Evolutionary conservation across 1,140 invertebrate species (phyloP), one percentile per base, ranked within the genome.

Genomic region (Metopolophium dirhodum): DNA sequence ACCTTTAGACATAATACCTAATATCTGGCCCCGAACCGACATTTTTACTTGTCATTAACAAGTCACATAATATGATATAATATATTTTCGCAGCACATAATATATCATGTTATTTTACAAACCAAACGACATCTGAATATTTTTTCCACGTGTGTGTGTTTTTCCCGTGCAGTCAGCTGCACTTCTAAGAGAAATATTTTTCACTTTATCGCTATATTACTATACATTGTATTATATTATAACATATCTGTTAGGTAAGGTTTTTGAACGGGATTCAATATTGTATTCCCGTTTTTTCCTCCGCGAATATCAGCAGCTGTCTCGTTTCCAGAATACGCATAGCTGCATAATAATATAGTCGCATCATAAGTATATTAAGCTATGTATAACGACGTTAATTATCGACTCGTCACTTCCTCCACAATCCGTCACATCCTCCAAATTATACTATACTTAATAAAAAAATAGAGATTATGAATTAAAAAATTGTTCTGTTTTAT

Each of bases 41-140:
- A 30, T 87, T 87, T 87, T 87, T 87, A n/a, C 45, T 87, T n/a
- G 41, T 47, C 41, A 30, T 45, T 86, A 45, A 86, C 82, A 83
- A 83, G 37, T 83, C 8, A 41, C 37, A 83, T 82, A 61, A 41
- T 61, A 61, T 68, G 49, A 30, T 68, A 30, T 8, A 7, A 37
- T 83, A 83, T 83, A 41, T 83, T 83, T 83, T 41, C 2, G 22
- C 82, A 83, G 61, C 30, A 37, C 35, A 23, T 23, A 20, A 83
- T 41, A 41, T 23, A 37, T 41, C 82, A 41, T 41, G 37, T 83
- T 77, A 77, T 77, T n/a, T 77, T 77, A 77, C 61, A 77, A 20
- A 7, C 61, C 11, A n/a, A n/a, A 18, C 61, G n/a, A 77, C 61
- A n/a, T 77, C 30, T 77, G 61, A 77, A 77, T 77, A 35, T 77